A percentile compares a stretch with the other conserved stretches of the same genome.
Evolutionary conservation across 2,797 vertebrate genomes (phyloP).

Genomic region (Tokudaia tokunoshimensis): DNA sequence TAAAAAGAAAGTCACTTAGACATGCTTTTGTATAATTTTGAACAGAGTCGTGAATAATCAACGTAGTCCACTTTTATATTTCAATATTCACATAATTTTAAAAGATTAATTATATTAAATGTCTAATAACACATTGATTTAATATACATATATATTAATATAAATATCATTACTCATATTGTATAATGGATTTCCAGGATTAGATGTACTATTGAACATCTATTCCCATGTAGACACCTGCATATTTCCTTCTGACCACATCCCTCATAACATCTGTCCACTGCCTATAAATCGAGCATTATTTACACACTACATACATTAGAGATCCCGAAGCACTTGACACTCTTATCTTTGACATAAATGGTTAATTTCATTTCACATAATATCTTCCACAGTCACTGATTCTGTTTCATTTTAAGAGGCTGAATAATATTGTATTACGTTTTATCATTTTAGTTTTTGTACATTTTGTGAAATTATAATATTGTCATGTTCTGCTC

Average conservation of each 20-base stretch:
- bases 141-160: background rate
- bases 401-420: background rate
- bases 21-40: background rate
- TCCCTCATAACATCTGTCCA: background rate
- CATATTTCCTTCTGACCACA: background rate
- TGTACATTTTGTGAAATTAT: background rate
- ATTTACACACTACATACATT: background rate
- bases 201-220: background rate
- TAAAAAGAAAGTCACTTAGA: background rate
- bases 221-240: background rate
- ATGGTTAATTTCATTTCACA: background rate
- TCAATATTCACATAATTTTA: background rate
- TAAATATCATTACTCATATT: background rate
- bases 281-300: background rate
- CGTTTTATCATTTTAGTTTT: background rate
- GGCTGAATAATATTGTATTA: background rate
- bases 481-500: background rate
- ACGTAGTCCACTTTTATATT: background rate
- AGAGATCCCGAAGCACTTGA: background rate
- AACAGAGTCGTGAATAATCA: background rate
- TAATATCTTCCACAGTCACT: background rate
- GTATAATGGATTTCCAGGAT: background rate
- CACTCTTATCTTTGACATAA: background rate
- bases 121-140: background rate
- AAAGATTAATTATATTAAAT: background rate